Percentiles rank a stretch among this genome's conserved stretches.
Conservation (phyloP, 2,797 vertebrate genomes). For the Hippocampus kuda region DNA sequence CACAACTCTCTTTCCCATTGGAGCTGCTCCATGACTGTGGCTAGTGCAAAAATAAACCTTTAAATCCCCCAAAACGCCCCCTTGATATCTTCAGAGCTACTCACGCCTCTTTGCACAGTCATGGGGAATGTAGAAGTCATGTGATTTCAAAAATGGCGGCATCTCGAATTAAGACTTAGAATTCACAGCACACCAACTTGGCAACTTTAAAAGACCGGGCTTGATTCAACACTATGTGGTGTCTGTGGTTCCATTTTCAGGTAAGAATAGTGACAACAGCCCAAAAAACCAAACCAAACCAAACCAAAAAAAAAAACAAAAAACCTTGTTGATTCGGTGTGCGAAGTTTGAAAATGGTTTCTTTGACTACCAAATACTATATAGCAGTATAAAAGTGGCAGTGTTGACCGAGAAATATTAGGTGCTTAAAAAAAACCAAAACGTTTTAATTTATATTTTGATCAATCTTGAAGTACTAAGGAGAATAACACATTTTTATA, state of each 20-base stretch:
- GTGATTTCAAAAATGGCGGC: not conserved
- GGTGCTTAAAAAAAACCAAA: not conserved
- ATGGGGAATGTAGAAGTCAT: not conserved
- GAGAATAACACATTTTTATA: too few relatives aligned
- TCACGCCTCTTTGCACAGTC: not conserved
- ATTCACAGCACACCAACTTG: not conserved
- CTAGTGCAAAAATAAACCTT: conserved; percentile 44
- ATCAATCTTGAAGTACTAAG: too few relatives aligned
- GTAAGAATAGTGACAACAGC: not conserved
- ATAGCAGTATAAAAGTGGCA: not conserved
- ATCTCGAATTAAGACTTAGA: not conserved
- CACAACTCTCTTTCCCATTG: not conserved
- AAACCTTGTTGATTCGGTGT: not conserved
- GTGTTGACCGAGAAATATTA: not conserved
- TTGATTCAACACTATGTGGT: not conserved
- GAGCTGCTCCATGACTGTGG: conserved; percentile 27
- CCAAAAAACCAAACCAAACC: too few relatives aligned
- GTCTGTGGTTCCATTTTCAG: not conserved
- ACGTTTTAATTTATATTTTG: too few relatives aligned
- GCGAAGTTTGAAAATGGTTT: not conserved
- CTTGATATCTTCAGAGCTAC: not conserved
- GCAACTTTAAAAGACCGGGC: not conserved
- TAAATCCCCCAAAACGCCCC: not conserved
- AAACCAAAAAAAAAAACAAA: too few relatives aligned
- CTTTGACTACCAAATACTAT: not conserved